Percentiles rank a stretch among this genome's conserved stretches.
These are phyloP conservation scores for Drosophila anomelani DNA, from an alignment of 2,888 invertebrate species.

Conservation along the genomic window DNA sequence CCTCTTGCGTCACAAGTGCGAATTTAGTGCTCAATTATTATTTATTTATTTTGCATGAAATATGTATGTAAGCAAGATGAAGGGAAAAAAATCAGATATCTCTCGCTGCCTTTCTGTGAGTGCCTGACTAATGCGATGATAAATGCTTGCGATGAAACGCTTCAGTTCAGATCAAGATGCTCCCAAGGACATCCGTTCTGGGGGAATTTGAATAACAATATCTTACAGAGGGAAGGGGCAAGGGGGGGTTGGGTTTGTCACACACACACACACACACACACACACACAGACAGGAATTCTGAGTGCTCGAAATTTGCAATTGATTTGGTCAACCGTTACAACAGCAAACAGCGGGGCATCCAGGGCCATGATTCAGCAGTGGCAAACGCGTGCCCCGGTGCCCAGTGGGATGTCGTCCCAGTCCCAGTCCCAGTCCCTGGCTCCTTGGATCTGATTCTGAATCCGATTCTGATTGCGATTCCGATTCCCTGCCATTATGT, in stretches of 20 bases:
- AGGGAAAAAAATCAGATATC: constrained; percentile 6
- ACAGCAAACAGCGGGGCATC: constrained; percentile 32
- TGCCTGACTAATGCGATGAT: constrained; percentile 75
- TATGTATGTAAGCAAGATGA: constrained; percentile 27
- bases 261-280: background rate
- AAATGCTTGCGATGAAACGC: constrained; percentile 75
- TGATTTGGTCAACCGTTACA: constrained; percentile 77
- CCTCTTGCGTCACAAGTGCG: constrained; percentile 37
- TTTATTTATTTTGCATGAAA: constrained; percentile 58
- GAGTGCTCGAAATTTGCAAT: constrained; percentile 54
- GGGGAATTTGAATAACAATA: constrained; percentile 73
- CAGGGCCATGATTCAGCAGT: constrained; percentile 60
- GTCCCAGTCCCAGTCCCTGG: constrained; percentile 14
- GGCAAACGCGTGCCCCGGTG: constrained; percentile 36
- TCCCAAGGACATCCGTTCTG: constrained; percentile 70
- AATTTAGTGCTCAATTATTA: constrained; percentile 35
- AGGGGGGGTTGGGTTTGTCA: background rate
- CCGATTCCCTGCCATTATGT: constrained; percentile 57
- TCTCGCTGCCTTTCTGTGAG: constrained; percentile 27
- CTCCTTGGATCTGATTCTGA: constrained; percentile 14
- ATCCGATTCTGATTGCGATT: constrained; percentile 11
- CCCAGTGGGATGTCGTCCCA: constrained; percentile 64
- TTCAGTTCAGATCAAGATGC: constrained; percentile 57
- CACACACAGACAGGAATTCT: constrained; percentile 2
- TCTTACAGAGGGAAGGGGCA: background rate